phyloP scores from a whole-genome alignment of 2,888 invertebrate genomes.

The Orchesella flavescens region DNA sequence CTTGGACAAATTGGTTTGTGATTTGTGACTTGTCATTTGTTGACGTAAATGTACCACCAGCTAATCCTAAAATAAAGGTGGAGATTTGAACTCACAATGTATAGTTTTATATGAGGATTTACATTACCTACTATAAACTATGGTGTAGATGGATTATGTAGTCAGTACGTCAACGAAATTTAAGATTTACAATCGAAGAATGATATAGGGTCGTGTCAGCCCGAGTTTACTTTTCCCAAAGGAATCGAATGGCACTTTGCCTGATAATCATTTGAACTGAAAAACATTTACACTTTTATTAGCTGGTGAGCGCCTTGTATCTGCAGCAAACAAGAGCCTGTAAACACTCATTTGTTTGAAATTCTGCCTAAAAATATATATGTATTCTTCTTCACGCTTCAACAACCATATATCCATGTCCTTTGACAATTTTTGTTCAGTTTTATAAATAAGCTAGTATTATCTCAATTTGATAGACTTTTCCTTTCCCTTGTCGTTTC shows the following conservation, averaged over 20 bases:
- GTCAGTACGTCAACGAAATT: too few relatives aligned
- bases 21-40: conserved; percentile 44
- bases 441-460: neutral
- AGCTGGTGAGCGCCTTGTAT: too few relatives aligned
- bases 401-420: neutral
- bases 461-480: neutral
- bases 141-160: too few relatives aligned
- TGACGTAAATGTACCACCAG: neutral
- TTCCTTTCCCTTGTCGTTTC: neutral
- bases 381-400: neutral
- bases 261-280: neutral
- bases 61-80: too few relatives aligned
- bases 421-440: neutral
- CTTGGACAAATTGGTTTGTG: conserved; percentile 45
- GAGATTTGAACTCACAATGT: too few relatives aligned
- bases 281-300: neutral
- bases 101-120: too few relatives aligned
- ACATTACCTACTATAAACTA: too few relatives aligned
- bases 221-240: conserved; percentile 10
- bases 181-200: neutral
- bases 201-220: neutral
- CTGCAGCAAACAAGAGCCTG: too few relatives aligned
- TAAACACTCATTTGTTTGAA: too few relatives aligned
- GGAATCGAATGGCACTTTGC: conserved; percentile 37
- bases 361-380: too few relatives aligned